A percentile compares a stretch with the other conserved stretches of the same genome.
Evolutionary conservation across 2,888 invertebrate genomes (phyloP).

Genomic region (Scaptomyza parva): DNA sequence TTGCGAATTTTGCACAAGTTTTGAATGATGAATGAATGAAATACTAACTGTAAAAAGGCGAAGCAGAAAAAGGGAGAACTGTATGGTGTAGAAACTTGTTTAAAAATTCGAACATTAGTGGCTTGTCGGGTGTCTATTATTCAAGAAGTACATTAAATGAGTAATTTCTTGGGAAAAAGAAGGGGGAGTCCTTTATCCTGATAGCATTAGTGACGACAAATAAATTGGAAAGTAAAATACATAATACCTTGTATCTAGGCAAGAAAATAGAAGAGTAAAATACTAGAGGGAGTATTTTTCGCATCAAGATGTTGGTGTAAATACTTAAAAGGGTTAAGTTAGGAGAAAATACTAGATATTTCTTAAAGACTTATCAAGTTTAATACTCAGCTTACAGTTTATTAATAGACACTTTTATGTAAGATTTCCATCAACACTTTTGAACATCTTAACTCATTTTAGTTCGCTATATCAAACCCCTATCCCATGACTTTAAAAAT

Average conservation of each 20-base stretch:
- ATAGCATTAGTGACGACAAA: no score
- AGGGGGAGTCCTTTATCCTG: no score
- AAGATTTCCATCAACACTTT: no score
- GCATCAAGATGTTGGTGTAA: no score
- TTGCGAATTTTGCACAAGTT: conserved; percentile 43
- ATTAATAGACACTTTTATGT: not conserved
- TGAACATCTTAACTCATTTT: not conserved
- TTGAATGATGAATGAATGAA: conserved; percentile 51
- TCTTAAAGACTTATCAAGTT: no score
- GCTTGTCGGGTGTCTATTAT: not conserved
- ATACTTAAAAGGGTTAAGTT: not conserved
- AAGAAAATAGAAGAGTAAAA: not conserved
- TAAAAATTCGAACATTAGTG: conserved; percentile 19
- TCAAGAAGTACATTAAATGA: not conserved
- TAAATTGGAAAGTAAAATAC: no score
- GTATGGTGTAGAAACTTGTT: conserved; percentile 25
- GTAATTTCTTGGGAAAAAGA: not conserved
- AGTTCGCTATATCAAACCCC: conserved; percentile 8
- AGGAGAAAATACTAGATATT: no score
- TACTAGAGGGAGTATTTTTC: not conserved
- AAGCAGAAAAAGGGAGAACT: not conserved
- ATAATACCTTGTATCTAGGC: no score
- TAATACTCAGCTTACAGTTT: no score
- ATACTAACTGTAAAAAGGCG: not conserved
- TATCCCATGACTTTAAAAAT: conserved; percentile 29